Conservation (phyloP, 2,888 invertebrate species). For the Fabriciana adippe region DNA sequence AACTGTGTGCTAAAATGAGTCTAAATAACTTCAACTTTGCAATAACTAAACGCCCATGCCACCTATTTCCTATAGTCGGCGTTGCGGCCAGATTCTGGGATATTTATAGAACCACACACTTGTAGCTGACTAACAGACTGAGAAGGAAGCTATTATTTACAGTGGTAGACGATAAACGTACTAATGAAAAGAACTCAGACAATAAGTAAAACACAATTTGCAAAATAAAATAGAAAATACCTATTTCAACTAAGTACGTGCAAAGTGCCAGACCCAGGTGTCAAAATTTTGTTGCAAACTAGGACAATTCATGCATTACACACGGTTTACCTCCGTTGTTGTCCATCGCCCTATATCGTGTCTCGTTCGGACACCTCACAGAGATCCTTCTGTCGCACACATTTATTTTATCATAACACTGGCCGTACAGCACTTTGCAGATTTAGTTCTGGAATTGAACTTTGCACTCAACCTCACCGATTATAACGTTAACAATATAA, state of each 20-base stretch:
- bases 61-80: conserved; percentile 41
- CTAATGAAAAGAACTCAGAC: conserved; percentile 38
- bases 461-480: conserved; percentile 68
- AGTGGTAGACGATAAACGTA: conserved; percentile 48
- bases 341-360: conserved; percentile 72
- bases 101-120: conserved; percentile 73
- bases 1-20: background rate
- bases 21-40: conserved; percentile 19
- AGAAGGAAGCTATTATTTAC: conserved; percentile 52
- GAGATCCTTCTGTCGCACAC: conserved; percentile 66
- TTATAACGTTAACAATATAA: conserved; percentile 50
- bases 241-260: conserved; percentile 50
- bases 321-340: conserved; percentile 76
- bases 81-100: conserved; percentile 57
- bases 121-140: conserved; percentile 57
- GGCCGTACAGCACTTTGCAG: conserved; percentile 61
- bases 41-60: conserved; percentile 32
- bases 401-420: conserved; percentile 68
- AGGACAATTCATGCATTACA: conserved; percentile 64
- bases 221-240: conserved; percentile 40
- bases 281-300: conserved; percentile 45
- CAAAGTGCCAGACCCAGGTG: conserved; percentile 64
- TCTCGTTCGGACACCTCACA: conserved; percentile 64
- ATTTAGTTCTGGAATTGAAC: conserved; percentile 57
- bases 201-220: conserved; percentile 28